phyloP scores from a whole-genome alignment of 2,888 invertebrate genomes.

The Amiota mariae region DNA sequence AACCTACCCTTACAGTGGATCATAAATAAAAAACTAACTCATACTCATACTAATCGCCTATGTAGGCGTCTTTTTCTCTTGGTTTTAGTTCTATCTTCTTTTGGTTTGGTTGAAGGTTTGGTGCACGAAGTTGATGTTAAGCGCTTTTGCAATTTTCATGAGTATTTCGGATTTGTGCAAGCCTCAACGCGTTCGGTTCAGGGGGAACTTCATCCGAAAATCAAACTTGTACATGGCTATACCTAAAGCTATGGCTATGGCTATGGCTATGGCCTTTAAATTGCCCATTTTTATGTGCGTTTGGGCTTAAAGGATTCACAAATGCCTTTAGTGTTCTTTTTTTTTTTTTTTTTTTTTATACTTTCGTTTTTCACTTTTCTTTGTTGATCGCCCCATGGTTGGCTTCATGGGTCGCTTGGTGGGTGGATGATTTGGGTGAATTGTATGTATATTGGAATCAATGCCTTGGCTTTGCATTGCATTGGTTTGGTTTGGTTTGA shows the following conservation, averaged over 20 bases:
- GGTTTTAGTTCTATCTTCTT: not conserved
- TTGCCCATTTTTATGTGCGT: constrained; percentile 31
- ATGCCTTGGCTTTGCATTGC: too few relatives aligned
- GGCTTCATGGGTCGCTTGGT: constrained; percentile 59
- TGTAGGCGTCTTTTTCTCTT: too few relatives aligned
- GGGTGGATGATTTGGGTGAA: not conserved
- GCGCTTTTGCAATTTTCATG: constrained; percentile 25
- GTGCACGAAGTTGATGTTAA: not conserved
- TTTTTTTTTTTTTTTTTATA: constrained; percentile 41
- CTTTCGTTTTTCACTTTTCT: constrained; percentile 40
- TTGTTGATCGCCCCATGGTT: too few relatives aligned
- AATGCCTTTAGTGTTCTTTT: constrained; percentile 58
- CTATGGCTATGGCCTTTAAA: constrained; percentile 12
- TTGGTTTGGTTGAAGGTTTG: not conserved
- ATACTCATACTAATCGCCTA: not conserved
- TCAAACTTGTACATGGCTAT: constrained; percentile 20
- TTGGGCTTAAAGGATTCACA: constrained; percentile 62
- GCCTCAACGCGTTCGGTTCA: not conserved
- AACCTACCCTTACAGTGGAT: not conserved
- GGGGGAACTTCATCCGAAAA: not conserved
- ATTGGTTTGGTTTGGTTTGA: not conserved
- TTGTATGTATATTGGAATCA: constrained; percentile 39
- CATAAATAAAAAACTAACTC: not conserved
- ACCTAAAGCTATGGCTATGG: not conserved
- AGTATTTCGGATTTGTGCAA: constrained; percentile 24